A percentile compares a stretch with the other conserved stretches of the same genome.
Conservation (phyloP, 2,113 vertebrate genomes). For the Entosphenus tridentatus region DNA sequence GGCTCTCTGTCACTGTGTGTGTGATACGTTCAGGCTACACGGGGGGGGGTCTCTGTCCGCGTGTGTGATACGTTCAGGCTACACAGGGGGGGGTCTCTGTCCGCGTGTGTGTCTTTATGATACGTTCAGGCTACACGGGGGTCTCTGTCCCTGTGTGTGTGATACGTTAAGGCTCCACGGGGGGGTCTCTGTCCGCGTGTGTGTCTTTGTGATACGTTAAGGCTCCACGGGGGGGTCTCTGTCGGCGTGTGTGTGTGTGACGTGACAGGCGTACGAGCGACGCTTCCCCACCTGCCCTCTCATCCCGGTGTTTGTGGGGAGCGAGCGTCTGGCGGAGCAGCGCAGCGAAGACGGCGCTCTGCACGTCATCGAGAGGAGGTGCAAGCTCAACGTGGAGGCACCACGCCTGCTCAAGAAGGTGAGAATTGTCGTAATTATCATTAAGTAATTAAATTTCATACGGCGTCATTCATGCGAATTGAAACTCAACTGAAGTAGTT, state of each 20-base stretch:
- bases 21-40: too few species aligned
- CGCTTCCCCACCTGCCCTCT: conserved; percentile 68
- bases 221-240: background rate
- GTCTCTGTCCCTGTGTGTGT: background rate
- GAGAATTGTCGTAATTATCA: conserved; percentile 1
- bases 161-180: background rate
- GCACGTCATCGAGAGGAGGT: conserved; percentile 46
- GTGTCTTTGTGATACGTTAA: background rate
- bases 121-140: too few species aligned
- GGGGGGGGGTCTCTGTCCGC: too few species aligned
- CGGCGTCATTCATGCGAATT: too few species aligned
- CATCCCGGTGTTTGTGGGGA: conserved; percentile 81
- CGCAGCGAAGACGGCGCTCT: conserved; percentile 42
- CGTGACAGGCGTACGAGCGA: conserved; percentile 49
- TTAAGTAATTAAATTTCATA: too few species aligned
- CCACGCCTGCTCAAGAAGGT: conserved; percentile 79
- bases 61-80: too few species aligned
- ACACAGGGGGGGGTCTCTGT: too few species aligned
- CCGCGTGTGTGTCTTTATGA: too few species aligned
- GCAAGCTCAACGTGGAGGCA: conserved; percentile 66
- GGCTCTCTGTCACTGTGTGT: too few species aligned
- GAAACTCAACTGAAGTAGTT: too few species aligned
- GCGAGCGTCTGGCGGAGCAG: conserved; percentile 44
- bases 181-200: background rate
- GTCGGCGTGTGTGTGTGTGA: background rate